A percentile compares a stretch with the other conserved stretches of the same genome.
These are phyloP conservation scores for Ctenomys sociabilis DNA, from an alignment of 2,113 vertebrate species.

Conservation along the genomic window DNA sequence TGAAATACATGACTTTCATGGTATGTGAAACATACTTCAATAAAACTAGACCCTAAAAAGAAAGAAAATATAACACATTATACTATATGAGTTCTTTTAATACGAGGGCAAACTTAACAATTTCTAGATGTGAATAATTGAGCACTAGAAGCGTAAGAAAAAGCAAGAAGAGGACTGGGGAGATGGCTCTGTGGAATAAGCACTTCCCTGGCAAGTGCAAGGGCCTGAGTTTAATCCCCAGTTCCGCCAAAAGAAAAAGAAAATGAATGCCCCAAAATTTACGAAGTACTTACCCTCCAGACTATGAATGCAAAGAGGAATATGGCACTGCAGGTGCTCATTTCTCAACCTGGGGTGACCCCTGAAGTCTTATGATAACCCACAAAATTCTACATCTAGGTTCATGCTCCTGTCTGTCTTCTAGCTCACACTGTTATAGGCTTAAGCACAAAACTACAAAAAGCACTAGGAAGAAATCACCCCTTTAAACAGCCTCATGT, in stretches of 20 bases:
- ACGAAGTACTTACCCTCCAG: neutral
- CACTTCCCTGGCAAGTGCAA: too few relatives aligned
- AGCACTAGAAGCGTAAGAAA: neutral
- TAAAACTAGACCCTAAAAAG: neutral
- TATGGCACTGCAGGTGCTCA: neutral
- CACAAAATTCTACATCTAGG: neutral
- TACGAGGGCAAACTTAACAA: neutral
- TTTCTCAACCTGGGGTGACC: neutral
- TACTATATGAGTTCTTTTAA: neutral
- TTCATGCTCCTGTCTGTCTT: neutral
- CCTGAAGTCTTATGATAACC: neutral
- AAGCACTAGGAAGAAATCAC: neutral
- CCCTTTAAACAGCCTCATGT: conserved; percentile 11
- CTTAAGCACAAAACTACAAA: conserved; percentile 48
- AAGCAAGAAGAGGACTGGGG: too few relatives aligned
- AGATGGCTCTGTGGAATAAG: too few relatives aligned
- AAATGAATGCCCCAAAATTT: neutral
- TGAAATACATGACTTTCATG: neutral
- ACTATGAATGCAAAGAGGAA: neutral
- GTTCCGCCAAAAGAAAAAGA: too few relatives aligned
- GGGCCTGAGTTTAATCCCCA: too few relatives aligned
- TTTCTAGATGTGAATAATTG: neutral
- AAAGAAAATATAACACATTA: neutral
- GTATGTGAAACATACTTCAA: neutral
- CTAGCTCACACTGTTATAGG: neutral